These are phyloP conservation scores for Thymelicus sylvestris DNA, from an alignment of 2,888 invertebrate species.

Conservation along the genomic window DNA sequence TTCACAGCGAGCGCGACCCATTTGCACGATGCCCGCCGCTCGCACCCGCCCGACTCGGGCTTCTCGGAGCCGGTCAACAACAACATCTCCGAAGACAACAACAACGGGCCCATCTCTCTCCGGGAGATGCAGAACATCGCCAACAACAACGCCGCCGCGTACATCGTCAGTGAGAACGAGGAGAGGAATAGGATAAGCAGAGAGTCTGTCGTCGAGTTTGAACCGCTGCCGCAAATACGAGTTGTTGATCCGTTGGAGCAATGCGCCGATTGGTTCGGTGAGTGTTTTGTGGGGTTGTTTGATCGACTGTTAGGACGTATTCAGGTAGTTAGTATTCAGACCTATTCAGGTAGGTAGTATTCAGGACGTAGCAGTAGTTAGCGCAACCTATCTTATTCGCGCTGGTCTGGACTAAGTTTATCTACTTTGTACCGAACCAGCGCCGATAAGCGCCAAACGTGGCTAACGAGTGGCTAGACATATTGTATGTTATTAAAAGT, in stretches of 20 bases:
- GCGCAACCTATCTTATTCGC: no score
- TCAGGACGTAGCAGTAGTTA: no score
- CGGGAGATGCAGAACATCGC: constrained; percentile 85
- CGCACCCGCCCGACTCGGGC: constrained; percentile 73
- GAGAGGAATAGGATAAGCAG: constrained; percentile 73
- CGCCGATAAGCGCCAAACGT: no score
- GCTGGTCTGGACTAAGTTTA: no score
- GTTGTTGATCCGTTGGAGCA: constrained; percentile 71
- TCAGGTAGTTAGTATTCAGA: no score
- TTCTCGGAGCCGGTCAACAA: constrained; percentile 77
- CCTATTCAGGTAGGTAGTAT: no score
- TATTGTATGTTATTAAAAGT: no score
- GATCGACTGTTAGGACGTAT: no score
- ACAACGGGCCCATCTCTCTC: constrained; percentile 83
- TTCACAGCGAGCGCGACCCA: constrained; percentile 75
- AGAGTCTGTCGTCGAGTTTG: constrained; percentile 77
- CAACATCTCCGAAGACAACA: constrained; percentile 81
- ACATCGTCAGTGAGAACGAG: constrained; percentile 81
- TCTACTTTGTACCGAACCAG: no score
- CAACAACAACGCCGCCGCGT: constrained; percentile 82
- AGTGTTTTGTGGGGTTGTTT: constrained; percentile 44
- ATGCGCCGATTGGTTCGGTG: constrained; percentile 79
- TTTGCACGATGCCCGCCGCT: constrained; percentile 70
- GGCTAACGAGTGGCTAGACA: no score
- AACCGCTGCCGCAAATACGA: constrained; percentile 71